phyloP scores from a whole-genome alignment of 2,113 vertebrate species.

The Regulus satrapa region DNA sequence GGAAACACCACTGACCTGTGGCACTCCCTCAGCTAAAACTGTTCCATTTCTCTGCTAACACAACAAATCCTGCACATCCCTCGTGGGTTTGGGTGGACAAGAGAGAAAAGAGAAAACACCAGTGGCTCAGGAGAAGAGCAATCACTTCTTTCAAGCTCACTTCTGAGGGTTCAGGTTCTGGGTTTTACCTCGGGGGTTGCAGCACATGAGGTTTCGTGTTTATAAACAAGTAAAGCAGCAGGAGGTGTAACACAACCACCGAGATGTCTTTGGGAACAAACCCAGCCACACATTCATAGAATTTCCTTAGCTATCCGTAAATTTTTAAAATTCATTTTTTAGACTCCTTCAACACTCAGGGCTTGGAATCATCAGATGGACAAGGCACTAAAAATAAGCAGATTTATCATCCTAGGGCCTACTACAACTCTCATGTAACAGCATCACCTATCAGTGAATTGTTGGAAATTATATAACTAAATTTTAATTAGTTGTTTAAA shows the following conservation, averaged over 20 bases:
- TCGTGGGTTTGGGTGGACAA: neutral
- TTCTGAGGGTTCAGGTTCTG: neutral
- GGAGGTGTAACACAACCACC: neutral
- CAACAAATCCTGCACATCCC: neutral
- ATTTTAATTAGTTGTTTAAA: neutral
- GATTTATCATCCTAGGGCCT: neutral
- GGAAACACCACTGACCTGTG: neutral
- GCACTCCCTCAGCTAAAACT: neutral
- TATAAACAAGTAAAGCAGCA: neutral
- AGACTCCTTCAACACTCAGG: neutral
- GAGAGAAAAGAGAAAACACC: neutral
- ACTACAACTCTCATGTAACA: neutral
- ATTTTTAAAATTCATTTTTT: neutral
- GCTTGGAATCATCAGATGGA: neutral
- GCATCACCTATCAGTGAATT: fast-evolving
- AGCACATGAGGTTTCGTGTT: neutral
- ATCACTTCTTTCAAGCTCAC: neutral
- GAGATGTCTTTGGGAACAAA: neutral
- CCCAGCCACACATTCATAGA: neutral
- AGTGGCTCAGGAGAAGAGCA: neutral
- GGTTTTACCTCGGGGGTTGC: neutral
- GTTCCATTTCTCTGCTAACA: neutral
- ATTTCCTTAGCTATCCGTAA: neutral
- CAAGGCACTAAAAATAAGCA: neutral
- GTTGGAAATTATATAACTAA: neutral